A percentile compares a stretch with the other conserved stretches of the same genome.
Conservation (phyloP, 2,113 vertebrate genomes). For the Cottus gobio region DNA sequence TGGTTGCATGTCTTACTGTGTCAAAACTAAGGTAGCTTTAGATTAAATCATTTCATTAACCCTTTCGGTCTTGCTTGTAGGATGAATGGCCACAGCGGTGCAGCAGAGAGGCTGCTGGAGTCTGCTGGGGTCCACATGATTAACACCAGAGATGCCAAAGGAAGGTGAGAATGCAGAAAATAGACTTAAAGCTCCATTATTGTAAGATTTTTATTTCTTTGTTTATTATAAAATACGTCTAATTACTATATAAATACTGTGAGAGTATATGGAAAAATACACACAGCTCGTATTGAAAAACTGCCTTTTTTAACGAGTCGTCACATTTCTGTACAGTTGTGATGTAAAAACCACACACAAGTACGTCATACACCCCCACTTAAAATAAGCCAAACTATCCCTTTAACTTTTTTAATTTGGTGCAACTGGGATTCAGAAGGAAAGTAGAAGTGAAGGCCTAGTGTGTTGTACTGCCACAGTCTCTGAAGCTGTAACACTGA, state of each 20-base stretch:
- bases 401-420: too few relatives aligned
- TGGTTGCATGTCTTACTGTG: not conserved
- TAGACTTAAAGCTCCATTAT: not conserved
- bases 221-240: not conserved
- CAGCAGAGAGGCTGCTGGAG: conserved; percentile 94
- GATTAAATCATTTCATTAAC: not conserved
- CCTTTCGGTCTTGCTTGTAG: conserved; percentile 62
- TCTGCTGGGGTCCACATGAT: conserved; percentile 94
- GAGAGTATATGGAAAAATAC: not conserved
- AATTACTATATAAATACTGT: not conserved
- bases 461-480: not conserved
- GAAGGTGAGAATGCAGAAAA: conserved; percentile 85
- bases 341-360: not conserved
- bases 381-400: too few relatives aligned
- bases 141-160: conserved; percentile 98
- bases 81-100: conserved; percentile 95
- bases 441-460: too few relatives aligned
- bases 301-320: not conserved
- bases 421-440: too few relatives aligned
- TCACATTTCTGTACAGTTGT: not conserved
- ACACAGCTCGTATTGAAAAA: not conserved
- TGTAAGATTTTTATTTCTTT: too few relatives aligned
- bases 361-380: not conserved
- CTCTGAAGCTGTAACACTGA: not conserved
- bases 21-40: not conserved